Conservation (phyloP, 2,113 vertebrate genomes). For the Crotalus viridis region DNA sequence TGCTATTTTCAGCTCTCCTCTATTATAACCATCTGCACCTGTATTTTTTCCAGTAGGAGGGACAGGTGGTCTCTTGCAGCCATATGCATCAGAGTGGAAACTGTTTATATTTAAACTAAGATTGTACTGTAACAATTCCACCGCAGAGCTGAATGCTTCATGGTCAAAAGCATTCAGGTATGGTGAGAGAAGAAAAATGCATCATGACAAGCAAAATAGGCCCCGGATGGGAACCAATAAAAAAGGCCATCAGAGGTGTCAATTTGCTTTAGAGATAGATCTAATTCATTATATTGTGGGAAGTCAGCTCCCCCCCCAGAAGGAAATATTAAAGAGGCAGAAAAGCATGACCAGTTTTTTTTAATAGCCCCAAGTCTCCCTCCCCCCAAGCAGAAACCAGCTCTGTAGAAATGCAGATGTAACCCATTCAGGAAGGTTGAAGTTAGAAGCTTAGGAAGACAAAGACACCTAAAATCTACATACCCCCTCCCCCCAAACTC, state of each 20-base stretch:
- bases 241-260: neutral
- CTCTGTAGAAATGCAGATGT: too few relatives aligned
- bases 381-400: too few relatives aligned
- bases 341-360: too few relatives aligned
- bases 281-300: neutral
- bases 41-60: constrained; percentile 9
- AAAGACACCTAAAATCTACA: too few relatives aligned
- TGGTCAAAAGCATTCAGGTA: neutral
- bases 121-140: constrained; percentile 1
- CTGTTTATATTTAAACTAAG: constrained; percentile 18
- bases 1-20: constrained; percentile 13
- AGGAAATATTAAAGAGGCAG: too few relatives aligned
- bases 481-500: too few relatives aligned
- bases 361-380: too few relatives aligned
- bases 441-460: too few relatives aligned
- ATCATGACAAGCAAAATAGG: neutral
- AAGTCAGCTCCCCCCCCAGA: too few relatives aligned
- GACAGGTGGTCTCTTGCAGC: constrained; percentile 14
- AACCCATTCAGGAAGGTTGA: too few relatives aligned
- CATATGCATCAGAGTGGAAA: neutral
- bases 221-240: neutral
- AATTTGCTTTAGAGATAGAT: neutral
- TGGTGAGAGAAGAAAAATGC: neutral
- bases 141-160: neutral
- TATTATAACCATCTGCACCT: constrained; percentile 20